phyloP scores from a whole-genome alignment of 2,797 vertebrate genomes.

The Siniperca obscura region DNA sequence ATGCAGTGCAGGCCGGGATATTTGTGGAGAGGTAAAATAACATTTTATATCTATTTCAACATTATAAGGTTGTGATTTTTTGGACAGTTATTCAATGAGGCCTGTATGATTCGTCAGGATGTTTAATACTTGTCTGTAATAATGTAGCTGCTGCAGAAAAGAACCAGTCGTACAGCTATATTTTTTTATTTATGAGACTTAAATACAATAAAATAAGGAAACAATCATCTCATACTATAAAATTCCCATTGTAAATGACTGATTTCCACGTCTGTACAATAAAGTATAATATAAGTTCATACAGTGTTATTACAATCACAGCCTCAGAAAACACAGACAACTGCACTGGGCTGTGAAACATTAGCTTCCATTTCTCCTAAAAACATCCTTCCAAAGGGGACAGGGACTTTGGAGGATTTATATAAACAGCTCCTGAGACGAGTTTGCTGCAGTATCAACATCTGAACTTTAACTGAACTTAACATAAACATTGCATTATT shows the following conservation, averaged over 20 bases:
- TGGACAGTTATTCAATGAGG: background rate
- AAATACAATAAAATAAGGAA: slow-evolving; percentile 23
- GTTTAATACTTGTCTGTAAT: background rate
- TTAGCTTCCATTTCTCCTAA: slow-evolving; percentile 62
- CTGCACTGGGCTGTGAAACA: slow-evolving; percentile 53
- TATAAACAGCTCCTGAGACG: slow-evolving; percentile 78
- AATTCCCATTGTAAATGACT: slow-evolving; percentile 42
- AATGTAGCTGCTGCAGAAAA: background rate
- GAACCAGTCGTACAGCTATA: background rate
- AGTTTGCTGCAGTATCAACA: slow-evolving; percentile 77
- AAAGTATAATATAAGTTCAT: slow-evolving; percentile 33
- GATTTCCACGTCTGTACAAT: slow-evolving; percentile 31
- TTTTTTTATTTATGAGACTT: slow-evolving; percentile 23
- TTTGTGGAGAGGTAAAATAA: slow-evolving; percentile 91
- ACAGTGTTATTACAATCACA: slow-evolving; percentile 31
- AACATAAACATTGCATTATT: slow-evolving; percentile 76
- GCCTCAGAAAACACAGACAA: slow-evolving; percentile 51
- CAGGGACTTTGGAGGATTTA: slow-evolving; percentile 65
- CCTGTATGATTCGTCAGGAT: background rate
- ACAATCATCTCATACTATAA: slow-evolving; percentile 25
- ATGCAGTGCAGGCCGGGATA: slow-evolving; percentile 95
- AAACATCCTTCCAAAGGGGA: slow-evolving; percentile 74
- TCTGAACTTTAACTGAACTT: slow-evolving; percentile 79
- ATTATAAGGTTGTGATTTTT: background rate
- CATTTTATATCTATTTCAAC: background rate